A percentile compares a stretch with the other conserved stretches of the same genome.
phyloP scores from a whole-genome alignment of 2,797 vertebrate species.

The Sternarchorhynchus goeldii region DNA sequence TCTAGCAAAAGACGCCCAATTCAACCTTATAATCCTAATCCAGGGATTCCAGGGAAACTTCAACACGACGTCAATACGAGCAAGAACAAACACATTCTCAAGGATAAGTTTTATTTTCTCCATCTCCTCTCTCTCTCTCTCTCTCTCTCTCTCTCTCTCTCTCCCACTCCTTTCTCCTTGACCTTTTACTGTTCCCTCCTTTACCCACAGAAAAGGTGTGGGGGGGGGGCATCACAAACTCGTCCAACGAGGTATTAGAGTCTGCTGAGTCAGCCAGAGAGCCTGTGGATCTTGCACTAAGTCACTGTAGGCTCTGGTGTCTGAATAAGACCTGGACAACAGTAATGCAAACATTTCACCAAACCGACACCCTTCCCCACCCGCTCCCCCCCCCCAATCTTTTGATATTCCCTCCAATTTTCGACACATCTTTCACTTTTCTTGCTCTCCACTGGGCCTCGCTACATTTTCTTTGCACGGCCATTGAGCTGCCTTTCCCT shows the following conservation, averaged over 20 bases:
- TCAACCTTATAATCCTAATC: too few relatives aligned
- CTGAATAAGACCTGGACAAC: constrained; percentile 6
- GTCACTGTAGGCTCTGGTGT: neutral
- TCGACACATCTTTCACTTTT: neutral
- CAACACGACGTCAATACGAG: too few relatives aligned
- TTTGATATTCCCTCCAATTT: neutral
- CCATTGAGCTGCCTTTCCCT: constrained; percentile 6
- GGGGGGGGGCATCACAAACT: neutral
- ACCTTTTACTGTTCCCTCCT: constrained; percentile 6
- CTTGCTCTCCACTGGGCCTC: neutral
- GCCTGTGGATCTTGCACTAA: constrained; percentile 13
- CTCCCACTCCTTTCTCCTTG: constrained; percentile 22
- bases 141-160: too few relatives aligned
- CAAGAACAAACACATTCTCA: neutral
- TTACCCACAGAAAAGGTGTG: neutral
- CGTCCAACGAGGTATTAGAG: neutral
- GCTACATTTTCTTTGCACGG: neutral
- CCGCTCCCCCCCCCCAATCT: too few relatives aligned
- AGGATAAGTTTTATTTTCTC: neutral
- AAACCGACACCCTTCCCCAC: neutral
- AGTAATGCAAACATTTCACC: neutral
- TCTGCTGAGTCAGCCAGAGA: constrained; percentile 20
- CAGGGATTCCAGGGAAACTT: too few relatives aligned
- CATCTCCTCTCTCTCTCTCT: too few relatives aligned
- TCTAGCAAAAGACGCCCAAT: too few relatives aligned